Percentiles rank a stretch among this genome's conserved stretches.
Conservation (phyloP, 2,888 invertebrate species). For the Saturnia pavonia region DNA sequence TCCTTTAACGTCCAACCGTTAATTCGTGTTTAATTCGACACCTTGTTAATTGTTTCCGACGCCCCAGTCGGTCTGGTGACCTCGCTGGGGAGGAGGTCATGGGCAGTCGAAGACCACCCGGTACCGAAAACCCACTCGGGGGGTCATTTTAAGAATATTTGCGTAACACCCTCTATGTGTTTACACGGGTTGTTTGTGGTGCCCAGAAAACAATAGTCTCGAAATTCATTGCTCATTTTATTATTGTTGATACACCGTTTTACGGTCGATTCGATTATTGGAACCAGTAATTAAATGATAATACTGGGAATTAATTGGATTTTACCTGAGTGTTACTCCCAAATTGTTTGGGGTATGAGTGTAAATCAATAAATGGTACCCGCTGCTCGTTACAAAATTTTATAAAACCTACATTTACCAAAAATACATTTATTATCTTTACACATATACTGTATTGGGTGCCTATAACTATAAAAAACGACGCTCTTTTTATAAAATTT, state of each 20-base stretch:
- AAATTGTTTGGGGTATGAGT: constrained; percentile 37
- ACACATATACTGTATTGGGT: neutral
- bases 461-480: neutral
- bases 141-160: constrained; percentile 81
- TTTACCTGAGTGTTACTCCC: constrained; percentile 68
- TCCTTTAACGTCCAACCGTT: constrained; percentile 78
- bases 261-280: constrained; percentile 81
- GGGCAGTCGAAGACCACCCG: constrained; percentile 62
- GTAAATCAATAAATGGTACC: constrained; percentile 17
- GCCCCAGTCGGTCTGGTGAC: constrained; percentile 78
- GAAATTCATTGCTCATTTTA: constrained; percentile 82
- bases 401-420: neutral
- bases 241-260: constrained; percentile 81
- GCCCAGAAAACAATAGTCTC: constrained; percentile 81
- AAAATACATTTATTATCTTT: neutral
- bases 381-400: neutral
- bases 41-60: constrained; percentile 82
- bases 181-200: constrained; percentile 80
- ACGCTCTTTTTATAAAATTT: neutral
- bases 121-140: constrained; percentile 55
- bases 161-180: constrained; percentile 71
- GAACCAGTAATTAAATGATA: constrained; percentile 80
- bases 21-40: constrained; percentile 82
- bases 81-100: constrained; percentile 59
- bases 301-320: constrained; percentile 79